These are phyloP conservation scores for Tachycineta bicolor DNA, from an alignment of 2,113 vertebrate species.

Conservation along the genomic window DNA sequence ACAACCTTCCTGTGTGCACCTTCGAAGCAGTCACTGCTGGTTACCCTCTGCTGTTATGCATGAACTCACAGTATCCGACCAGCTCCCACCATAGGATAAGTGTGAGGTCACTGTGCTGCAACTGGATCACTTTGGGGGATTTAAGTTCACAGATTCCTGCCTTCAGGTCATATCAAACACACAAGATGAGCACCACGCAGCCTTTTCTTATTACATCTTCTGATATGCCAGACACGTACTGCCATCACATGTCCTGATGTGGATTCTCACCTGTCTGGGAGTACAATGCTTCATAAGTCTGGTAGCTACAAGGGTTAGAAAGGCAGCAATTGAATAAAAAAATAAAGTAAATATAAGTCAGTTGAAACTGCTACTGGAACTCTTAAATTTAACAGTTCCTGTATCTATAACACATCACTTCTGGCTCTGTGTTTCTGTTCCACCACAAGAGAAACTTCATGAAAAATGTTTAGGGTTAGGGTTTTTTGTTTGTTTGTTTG, in stretches of 20 bases:
- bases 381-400: background rate
- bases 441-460: background rate
- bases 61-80: fast-evolving
- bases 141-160: background rate
- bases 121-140: fast-evolving
- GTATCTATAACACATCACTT: background rate
- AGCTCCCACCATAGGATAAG: background rate
- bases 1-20: background rate
- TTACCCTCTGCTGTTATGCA: background rate
- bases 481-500: fast-evolving
- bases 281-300: background rate
- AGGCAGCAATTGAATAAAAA: background rate
- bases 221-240: background rate
- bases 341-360: background rate
- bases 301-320: background rate
- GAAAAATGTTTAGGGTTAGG: background rate
- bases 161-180: fast-evolving
- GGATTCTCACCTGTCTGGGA: background rate
- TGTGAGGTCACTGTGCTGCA: background rate
- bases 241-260: background rate
- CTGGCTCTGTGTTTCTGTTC: background rate
- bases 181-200: background rate
- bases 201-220: background rate
- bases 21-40: background rate
- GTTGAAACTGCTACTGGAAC: background rate